Evolutionary conservation across 2,797 vertebrate genomes (phyloP), one percentile per base, ranked within the genome.

Genomic region (Avahi laniger): DNA sequence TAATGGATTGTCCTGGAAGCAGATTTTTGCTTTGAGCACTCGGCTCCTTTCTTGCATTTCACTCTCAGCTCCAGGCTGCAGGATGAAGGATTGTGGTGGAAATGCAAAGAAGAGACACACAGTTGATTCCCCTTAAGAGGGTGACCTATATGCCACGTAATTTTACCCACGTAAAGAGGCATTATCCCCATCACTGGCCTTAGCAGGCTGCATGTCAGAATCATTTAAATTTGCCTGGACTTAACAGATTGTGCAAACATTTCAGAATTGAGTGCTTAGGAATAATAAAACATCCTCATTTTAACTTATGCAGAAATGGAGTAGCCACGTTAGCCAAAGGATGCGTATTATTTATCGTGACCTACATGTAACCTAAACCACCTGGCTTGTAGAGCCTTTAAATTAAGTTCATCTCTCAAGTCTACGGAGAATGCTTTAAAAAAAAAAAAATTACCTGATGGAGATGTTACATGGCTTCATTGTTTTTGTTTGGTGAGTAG

Each of bases 1-100:
- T 99, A 99, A 99, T 99, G 99, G 99, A 99, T 99, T 99, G 99
- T 99, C 99, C 99, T 99, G 99, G 99, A 99, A 99, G 99, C 99
- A 99, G 99, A 99, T 99, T 99, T 99, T 99, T 98, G 99, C 99
- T 99, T 99, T 99, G 99, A 99, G 99, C 99, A 97, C 98, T 99
- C 99, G 97, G 98, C 98, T 99, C 98, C 99, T 98, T 98, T 98
- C 98, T 98, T 97, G 98, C 98, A 98, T 99, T 98, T 98, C 98
- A 98, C 98, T 98, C 98, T 98, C 98, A 98, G 99, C 99, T 99
- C 98, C 99, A 97, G 99, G 99, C 99, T 98, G 99, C 98, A 94
- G 98, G 98, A 99, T 99, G 99, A 99, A 98, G 98, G 99, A 99
- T 99, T 98, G 98, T 98, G 98, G 98, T 98, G 98, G 98, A 98